Evolutionary conservation across 2,888 invertebrate genomes (phyloP).

Genomic region (Orthosia incerta): DNA sequence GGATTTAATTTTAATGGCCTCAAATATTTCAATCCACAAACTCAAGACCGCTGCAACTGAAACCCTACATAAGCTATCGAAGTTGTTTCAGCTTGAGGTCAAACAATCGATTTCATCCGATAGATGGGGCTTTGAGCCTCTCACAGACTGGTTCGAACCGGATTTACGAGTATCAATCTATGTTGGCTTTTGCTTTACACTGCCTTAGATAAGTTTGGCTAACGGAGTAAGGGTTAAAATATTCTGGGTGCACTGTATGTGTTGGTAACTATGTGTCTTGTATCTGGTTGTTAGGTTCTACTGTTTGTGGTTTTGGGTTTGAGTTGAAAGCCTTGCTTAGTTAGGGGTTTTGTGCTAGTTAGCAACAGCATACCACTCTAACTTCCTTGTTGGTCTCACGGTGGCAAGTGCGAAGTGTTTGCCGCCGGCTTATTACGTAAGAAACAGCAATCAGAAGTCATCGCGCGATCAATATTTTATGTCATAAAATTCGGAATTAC

Average conservation of each 20-base stretch:
- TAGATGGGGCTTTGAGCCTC: slow-evolving; percentile 63
- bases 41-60: slow-evolving; percentile 39
- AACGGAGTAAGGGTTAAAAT: slow-evolving; percentile 19
- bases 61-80: slow-evolving; percentile 45
- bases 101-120: slow-evolving; percentile 72
- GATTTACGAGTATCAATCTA: slow-evolving; percentile 68
- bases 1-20: not conserved
- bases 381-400: no score
- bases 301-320: not conserved
- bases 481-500: no score
- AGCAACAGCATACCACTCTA: no score
- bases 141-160: slow-evolving; percentile 65
- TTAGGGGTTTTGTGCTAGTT: not conserved
- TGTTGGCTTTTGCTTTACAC: slow-evolving; percentile 63
- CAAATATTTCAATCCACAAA: not conserved
- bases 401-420: no score
- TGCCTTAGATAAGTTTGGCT: slow-evolving; percentile 40
- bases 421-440: no score
- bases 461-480: no score
- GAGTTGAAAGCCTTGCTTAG: not conserved
- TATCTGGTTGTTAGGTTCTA: not conserved
- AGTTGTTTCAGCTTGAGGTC: slow-evolving; percentile 70
- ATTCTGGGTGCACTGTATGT: not conserved
- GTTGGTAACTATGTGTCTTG: not conserved
- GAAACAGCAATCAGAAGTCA: no score